Conservation (phyloP, 35 echinoderm and acorn worm species). For the Ophioderma brevispina region DNA sequence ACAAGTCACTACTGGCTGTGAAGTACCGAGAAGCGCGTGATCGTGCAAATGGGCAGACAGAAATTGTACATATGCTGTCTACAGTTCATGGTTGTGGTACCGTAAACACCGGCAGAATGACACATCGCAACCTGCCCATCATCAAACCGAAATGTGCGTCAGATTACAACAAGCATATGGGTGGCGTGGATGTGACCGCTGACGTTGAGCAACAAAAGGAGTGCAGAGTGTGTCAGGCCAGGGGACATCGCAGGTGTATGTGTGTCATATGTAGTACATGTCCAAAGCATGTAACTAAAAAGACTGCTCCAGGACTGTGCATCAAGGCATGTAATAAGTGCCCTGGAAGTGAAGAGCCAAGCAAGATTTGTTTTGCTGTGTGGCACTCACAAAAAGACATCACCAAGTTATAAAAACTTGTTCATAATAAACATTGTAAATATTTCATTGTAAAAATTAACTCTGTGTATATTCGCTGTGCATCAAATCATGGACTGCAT, state of each 20-base stretch:
- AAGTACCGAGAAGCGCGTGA: constrained; percentile 28
- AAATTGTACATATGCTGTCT: constrained; percentile 41
- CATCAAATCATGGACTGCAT: too few relatives aligned
- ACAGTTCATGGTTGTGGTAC: constrained; percentile 26
- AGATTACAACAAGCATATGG: constrained; percentile 33
- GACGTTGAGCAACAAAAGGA: not conserved
- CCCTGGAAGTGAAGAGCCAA: not conserved
- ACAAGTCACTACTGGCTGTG: constrained; percentile 25
- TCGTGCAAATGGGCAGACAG: not conserved
- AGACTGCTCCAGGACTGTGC: not conserved
- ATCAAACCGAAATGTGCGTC: constrained; percentile 45
- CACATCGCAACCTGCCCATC: constrained; percentile 9
- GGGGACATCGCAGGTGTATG: constrained; percentile 2
- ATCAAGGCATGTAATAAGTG: constrained; percentile 15
- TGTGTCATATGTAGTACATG: constrained; percentile 18
- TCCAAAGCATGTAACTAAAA: not conserved
- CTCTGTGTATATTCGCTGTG: too few relatives aligned
- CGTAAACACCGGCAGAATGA: constrained; percentile 28
- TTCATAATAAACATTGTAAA: too few relatives aligned
- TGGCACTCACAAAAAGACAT: constrained; percentile 30
- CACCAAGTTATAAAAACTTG: not conserved
- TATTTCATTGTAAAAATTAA: too few relatives aligned
- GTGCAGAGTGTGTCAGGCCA: constrained; percentile 20
- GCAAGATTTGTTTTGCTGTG: constrained; percentile 17
- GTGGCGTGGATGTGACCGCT: constrained; percentile 31